Conservation (phyloP, 2,888 invertebrate genomes). For the Macaria notata region DNA sequence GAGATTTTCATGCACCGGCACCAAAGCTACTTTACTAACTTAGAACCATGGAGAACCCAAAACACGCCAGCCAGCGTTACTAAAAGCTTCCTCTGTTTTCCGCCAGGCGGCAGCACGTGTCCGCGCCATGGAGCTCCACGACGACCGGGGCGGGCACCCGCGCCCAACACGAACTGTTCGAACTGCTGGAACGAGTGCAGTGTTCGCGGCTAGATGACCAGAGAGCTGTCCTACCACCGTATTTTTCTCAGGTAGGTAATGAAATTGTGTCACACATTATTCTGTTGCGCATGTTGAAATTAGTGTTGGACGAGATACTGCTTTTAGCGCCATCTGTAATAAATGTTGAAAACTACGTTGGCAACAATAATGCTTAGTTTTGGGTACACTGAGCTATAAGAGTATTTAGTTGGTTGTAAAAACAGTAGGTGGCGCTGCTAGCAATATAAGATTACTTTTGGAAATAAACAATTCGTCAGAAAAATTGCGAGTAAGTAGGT, state of each 20-base stretch:
- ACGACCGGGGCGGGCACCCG: slow-evolving; percentile 79
- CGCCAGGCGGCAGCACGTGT: slow-evolving; percentile 86
- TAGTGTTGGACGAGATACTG: background rate
- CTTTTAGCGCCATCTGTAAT: slow-evolving; percentile 24
- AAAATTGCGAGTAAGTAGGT: too few relatives aligned
- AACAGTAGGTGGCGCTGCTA: background rate
- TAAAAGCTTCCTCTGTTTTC: slow-evolving; percentile 41
- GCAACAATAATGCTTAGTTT: background rate
- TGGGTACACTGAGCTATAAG: background rate
- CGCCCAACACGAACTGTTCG: slow-evolving; percentile 91
- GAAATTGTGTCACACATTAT: background rate
- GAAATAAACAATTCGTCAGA: too few relatives aligned
- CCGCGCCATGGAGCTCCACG: slow-evolving; percentile 80
- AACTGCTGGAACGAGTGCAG: slow-evolving; percentile 96
- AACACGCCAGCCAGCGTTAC: background rate
- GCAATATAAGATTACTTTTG: too few relatives aligned
- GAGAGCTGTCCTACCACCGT: slow-evolving; percentile 96
- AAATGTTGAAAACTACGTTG: background rate
- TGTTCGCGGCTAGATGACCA: slow-evolving; percentile 98
- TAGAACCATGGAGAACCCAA: too few relatives aligned
- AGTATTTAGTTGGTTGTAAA: background rate
- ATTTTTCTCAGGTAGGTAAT: slow-evolving; percentile 91
- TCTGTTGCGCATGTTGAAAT: background rate
- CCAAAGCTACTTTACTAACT: too few relatives aligned
- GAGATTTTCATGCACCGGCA: too few relatives aligned